Evolutionary conservation across 2,797 vertebrate species (phyloP), one percentile per base, ranked within the genome.

Genomic region (Orientallactaga sibirica): DNA sequence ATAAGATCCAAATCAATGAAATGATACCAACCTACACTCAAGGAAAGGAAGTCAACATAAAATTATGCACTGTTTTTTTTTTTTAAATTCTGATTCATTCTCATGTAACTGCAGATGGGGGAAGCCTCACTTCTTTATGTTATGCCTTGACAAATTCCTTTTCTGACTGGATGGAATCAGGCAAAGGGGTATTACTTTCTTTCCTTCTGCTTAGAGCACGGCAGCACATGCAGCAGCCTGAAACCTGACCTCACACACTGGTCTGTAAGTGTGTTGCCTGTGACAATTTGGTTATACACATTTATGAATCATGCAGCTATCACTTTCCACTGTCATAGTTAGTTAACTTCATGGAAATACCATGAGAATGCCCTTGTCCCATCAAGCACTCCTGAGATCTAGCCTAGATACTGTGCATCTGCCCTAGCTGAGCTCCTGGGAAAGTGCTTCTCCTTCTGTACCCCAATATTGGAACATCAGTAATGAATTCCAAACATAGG

Each of bases 241-340:
- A 97, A 98, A 97, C 91, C 87, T 96, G 93, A 97, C 96, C 96
- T 96, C 93, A 97, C 96, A 91, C 92, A 89, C 94, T 95, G 96
- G 96, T 97, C 98, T 97, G 97, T 97, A 95, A 94, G 91, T 97
- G 97, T 98, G 97, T 93, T 97, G 97, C 98, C 98, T 98, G 98
- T 96, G 96, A 98, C 98, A 98, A 98, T 98, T 97, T 97, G 48
- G 93, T 98, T 98, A 97, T 98, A 98, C 98, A 98, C 98, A 98
- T 71, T 97, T 95, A 97, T 95, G 96, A 98, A 97, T 97, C 98
- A 98, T 95, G 96, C 97, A 97, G 97, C 92, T 98, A 98, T 98
- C 98, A 98, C 97, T 98, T 99, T 99, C 98, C 98, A 97, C 97
- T 98, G 98, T 98, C 98, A 98, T 97, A 98, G 97, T 92, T 98